These are phyloP conservation scores for Tiliacea citrago DNA, from an alignment of 2,888 invertebrate species.

Conservation along the genomic window DNA sequence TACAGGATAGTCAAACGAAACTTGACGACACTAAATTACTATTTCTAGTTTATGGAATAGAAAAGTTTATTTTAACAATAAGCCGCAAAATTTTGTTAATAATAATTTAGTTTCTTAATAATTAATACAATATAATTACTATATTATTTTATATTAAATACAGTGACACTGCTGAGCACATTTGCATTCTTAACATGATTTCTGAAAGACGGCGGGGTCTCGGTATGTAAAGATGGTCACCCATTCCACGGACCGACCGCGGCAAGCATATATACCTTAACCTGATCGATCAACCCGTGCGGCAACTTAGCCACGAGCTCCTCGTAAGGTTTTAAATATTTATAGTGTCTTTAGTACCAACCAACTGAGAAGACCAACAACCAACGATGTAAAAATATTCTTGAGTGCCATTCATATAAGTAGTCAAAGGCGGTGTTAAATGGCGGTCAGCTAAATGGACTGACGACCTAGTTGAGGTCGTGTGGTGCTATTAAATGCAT, in stretches of 20 bases:
- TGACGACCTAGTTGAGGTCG: conserved; percentile 41
- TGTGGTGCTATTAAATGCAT: conserved; percentile 3
- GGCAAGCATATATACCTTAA: too few species aligned
- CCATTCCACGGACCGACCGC: too few species aligned
- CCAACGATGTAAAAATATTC: conserved; percentile 4
- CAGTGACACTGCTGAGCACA: not conserved
- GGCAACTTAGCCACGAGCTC: not conserved
- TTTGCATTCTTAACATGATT: not conserved
- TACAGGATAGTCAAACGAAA: not conserved
- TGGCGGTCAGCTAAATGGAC: conserved; percentile 16
- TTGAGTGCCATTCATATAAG: conserved; percentile 21
- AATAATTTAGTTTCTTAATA: too few species aligned
- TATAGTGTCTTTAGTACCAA: not conserved
- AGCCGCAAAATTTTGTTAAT: too few species aligned
- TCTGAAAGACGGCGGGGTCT: too few species aligned
- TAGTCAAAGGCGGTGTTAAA: conserved; percentile 29
- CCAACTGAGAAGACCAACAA: not conserved
- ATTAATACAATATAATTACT: too few species aligned
- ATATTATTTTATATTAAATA: not conserved
- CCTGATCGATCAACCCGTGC: too few species aligned
- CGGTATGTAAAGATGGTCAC: too few species aligned
- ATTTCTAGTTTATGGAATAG: too few species aligned
- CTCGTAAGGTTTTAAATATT: not conserved
- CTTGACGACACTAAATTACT: too few species aligned
- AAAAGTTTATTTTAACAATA: too few species aligned